Conservation (phyloP, 1,140 invertebrate species). For the Drosophila murphyi region DNA sequence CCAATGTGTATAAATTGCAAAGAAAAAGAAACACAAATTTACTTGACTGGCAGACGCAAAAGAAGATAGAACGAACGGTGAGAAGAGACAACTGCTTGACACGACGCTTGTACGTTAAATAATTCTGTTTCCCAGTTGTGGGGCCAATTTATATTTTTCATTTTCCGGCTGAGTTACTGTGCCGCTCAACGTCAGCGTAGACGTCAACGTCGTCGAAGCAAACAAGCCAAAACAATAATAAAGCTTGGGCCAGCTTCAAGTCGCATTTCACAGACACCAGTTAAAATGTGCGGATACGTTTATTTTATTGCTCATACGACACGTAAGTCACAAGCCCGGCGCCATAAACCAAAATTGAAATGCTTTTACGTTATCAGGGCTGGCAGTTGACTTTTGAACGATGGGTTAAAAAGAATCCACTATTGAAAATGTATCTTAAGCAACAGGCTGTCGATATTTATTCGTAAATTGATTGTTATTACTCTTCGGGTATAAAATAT, state of each 20-base stretch:
- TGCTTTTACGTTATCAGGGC: constrained; percentile 37
- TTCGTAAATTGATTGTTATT: background rate
- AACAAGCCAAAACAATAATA: constrained; percentile 67
- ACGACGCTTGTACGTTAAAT: constrained; percentile 73
- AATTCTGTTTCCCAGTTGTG: constrained; percentile 79
- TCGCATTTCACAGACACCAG: constrained; percentile 60
- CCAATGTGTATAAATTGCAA: constrained; percentile 20
- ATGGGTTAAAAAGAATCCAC: background rate
- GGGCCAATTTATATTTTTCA: constrained; percentile 84
- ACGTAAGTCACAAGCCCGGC: constrained; percentile 26
- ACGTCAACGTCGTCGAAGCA: constrained; percentile 54
- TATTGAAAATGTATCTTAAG: background rate
- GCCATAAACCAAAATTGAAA: constrained; percentile 4
- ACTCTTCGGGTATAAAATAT: background rate
- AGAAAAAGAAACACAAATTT: background rate
- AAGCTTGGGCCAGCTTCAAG: constrained; percentile 58
- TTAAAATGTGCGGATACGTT: constrained; percentile 38
- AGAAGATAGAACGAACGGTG: constrained; percentile 4
- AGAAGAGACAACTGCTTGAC: constrained; percentile 63
- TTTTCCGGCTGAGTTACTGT: constrained; percentile 83
- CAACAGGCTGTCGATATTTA: background rate
- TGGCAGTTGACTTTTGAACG: constrained; percentile 1
- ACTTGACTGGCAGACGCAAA: constrained; percentile 10
- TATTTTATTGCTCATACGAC: constrained; percentile 79
- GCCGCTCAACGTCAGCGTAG: constrained; percentile 60